phyloP scores from a whole-genome alignment of 2,797 vertebrate genomes.

The Fistularia commersonii region DNA sequence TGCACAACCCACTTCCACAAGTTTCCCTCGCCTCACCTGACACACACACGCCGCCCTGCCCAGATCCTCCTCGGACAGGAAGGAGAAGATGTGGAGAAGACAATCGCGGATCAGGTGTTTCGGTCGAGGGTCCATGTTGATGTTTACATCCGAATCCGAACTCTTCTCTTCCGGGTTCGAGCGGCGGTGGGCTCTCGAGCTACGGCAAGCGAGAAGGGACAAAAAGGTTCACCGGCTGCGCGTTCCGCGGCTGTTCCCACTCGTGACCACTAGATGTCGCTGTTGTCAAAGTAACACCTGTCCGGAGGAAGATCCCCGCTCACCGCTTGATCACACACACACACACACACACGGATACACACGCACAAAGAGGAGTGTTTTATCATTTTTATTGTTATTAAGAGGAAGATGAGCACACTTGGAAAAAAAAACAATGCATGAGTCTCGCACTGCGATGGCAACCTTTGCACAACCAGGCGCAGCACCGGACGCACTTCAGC shows the following conservation, averaged over 20 bases:
- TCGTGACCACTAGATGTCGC: slow-evolving; percentile 63
- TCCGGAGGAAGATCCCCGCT: accelerated
- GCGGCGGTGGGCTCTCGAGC: not conserved
- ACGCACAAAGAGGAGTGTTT: no score
- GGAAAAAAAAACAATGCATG: no score
- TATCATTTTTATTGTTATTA: no score
- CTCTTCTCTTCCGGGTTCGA: not conserved
- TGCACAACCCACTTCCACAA: slow-evolving; percentile 49
- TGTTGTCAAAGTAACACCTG: slow-evolving; percentile 33
- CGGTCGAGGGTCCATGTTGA: slow-evolving; percentile 38
- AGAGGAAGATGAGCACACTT: no score
- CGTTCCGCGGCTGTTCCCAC: not conserved
- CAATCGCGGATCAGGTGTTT: slow-evolving; percentile 61
- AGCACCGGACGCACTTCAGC: no score
- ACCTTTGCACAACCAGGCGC: no score
- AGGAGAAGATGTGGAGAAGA: slow-evolving; percentile 73
- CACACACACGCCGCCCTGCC: slow-evolving; percentile 68
- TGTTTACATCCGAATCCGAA: accelerated
- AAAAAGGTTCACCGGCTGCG: not conserved
- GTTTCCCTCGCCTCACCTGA: slow-evolving; percentile 61
- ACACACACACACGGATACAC: no score
- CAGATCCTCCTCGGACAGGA: slow-evolving; percentile 70
- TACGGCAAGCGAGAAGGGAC: slow-evolving; percentile 51
- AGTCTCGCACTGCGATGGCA: no score
- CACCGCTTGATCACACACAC: no score